Evolutionary conservation across 2,888 invertebrate species (phyloP).

Genomic region (Agrilus cyanescens): DNA sequence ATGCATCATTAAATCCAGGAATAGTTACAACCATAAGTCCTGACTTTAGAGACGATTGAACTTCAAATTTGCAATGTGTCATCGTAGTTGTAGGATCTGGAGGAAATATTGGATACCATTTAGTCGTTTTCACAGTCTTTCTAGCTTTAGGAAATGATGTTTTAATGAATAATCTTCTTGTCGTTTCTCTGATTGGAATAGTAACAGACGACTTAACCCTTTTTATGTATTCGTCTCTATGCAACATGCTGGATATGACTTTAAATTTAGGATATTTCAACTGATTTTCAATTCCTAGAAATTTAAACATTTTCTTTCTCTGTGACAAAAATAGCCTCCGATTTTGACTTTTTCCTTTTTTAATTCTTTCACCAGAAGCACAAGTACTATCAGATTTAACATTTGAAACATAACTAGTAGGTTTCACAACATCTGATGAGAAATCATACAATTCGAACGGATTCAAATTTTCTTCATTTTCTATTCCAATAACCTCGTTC

Average conservation of each 20-base stretch:
- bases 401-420: too few relatives aligned
- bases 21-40: conserved; percentile 11
- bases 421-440: too few relatives aligned
- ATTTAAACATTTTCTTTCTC: too few relatives aligned
- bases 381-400: too few relatives aligned
- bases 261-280: conserved; percentile 11
- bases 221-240: conserved; percentile 13
- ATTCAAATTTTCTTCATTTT: too few relatives aligned
- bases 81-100: neutral
- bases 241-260: conserved; percentile 13
- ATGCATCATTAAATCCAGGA: neutral
- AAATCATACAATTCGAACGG: too few relatives aligned
- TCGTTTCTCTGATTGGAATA: conserved; percentile 7
- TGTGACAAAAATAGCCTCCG: too few relatives aligned
- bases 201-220: conserved; percentile 11
- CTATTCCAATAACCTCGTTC: too few relatives aligned
- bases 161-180: conserved; percentile 11
- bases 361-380: too few relatives aligned
- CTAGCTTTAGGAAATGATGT: conserved; percentile 4
- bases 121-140: conserved; percentile 5
- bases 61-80: conserved; percentile 3
- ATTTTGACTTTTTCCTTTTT: too few relatives aligned
- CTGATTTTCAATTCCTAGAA: too few relatives aligned
- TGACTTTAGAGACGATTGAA: conserved; percentile 11
- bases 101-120: conserved; percentile 9